Conservation (phyloP, 2,797 vertebrate genomes). For the Enteromius anoplus region DNA sequence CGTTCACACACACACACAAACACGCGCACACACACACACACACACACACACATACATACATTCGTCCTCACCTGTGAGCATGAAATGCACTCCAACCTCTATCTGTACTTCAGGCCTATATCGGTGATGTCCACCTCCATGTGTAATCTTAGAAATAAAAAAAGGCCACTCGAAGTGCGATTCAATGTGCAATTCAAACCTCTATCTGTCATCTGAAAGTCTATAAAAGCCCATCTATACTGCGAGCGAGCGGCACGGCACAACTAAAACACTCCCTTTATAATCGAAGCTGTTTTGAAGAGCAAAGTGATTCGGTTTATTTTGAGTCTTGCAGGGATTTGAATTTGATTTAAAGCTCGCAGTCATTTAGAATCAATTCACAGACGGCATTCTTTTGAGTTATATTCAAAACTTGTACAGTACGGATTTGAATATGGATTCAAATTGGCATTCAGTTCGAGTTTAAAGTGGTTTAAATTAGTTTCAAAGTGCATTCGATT, state of each 20-base stretch:
- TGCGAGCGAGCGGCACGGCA: background rate
- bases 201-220: slow-evolving; percentile 44
- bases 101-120: slow-evolving; percentile 52
- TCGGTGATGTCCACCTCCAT: slow-evolving; percentile 41
- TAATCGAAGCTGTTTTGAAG: background rate
- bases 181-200: slow-evolving; percentile 42
- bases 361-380: background rate
- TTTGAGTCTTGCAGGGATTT: background rate
- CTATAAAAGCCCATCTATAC: slow-evolving; percentile 25
- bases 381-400: background rate
- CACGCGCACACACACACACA: slow-evolving; percentile 25
- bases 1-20: slow-evolving; percentile 51
- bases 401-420: background rate
- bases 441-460: background rate
- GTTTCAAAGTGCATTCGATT: background rate
- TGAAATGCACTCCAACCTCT: slow-evolving; percentile 57
- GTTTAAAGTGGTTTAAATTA: background rate
- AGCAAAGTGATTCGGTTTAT: background rate
- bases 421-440: background rate
- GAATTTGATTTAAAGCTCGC: background rate
- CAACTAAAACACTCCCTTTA: slow-evolving; percentile 13
- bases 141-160: slow-evolving; percentile 53
- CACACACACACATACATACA: slow-evolving; percentile 26
- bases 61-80: slow-evolving; percentile 53
- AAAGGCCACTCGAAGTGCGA: slow-evolving; percentile 44